Evolutionary conservation across 2,888 invertebrate species (phyloP).

Genomic region (Podotricha telesiphe): DNA sequence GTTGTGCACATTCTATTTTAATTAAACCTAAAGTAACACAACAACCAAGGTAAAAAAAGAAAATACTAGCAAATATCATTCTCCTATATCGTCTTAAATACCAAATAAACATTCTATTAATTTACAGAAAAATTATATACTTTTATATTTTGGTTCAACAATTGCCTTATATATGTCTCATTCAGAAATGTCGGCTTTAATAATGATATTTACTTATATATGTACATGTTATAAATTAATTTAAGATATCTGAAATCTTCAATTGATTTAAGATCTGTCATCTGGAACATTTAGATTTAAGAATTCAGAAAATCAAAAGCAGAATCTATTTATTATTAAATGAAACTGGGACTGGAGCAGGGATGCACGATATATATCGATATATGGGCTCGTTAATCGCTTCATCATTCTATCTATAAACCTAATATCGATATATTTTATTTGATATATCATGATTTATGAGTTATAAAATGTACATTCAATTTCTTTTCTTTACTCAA

Average conservation of each 20-base stretch:
- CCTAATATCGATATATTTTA: too few species aligned
- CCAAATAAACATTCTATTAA: slow-evolving; percentile 52
- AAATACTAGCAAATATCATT: slow-evolving; percentile 68
- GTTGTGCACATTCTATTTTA: slow-evolving; percentile 81
- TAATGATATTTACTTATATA: neutral
- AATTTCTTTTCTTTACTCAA: too few species aligned
- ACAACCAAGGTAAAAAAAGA: slow-evolving; percentile 85
- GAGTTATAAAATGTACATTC: too few species aligned
- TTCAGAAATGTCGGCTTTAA: neutral
- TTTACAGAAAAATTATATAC: slow-evolving; percentile 10
- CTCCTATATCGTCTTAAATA: slow-evolving; percentile 61
- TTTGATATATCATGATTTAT: too few species aligned
- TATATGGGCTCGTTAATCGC: too few species aligned
- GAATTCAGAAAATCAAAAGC: neutral
- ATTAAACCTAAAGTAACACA: slow-evolving; percentile 83
- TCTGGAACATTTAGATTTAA: neutral
- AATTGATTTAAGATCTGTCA: slow-evolving; percentile 4
- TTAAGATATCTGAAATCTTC: neutral
- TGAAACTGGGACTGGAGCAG: too few species aligned
- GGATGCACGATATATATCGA: too few species aligned
- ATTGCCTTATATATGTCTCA: neutral
- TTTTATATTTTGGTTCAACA: neutral
- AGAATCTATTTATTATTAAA: neutral
- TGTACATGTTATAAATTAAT: neutral
- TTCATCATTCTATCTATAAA: too few species aligned